Conservation (phyloP, 2,888 invertebrate genomes). For the Amaurobius ferox region DNA sequence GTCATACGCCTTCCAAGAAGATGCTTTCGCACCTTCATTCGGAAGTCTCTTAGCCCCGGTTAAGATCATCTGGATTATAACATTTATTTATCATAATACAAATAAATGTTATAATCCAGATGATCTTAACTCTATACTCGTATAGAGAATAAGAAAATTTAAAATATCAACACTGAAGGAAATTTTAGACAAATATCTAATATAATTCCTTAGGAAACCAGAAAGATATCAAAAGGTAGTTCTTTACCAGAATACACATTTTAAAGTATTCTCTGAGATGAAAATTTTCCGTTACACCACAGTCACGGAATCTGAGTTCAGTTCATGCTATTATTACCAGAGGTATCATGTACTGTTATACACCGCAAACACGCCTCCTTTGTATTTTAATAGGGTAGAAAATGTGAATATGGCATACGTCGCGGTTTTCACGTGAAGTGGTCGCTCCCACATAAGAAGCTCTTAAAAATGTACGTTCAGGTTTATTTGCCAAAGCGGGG, state of each 20-base stretch:
- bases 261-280: neutral
- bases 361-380: slow-evolving; percentile 9
- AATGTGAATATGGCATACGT: neutral
- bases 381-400: slow-evolving; percentile 45
- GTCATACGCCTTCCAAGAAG: no score
- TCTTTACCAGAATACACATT: neutral
- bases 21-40: no score
- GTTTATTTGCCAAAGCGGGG: neutral
- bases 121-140: no score
- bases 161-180: no score
- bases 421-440: neutral
- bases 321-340: neutral
- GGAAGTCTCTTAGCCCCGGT: no score
- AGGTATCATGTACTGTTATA: neutral
- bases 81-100: no score
- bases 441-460: neutral
- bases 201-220: no score
- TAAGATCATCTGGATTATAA: no score
- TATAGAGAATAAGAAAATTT: no score
- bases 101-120: no score
- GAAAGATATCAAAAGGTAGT: no score
- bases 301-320: neutral
- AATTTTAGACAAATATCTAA: no score
- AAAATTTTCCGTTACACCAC: neutral
- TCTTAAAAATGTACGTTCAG: neutral